Conservation (phyloP, 2,113 vertebrate genomes). For the Dissostichus mawsoni region DNA sequence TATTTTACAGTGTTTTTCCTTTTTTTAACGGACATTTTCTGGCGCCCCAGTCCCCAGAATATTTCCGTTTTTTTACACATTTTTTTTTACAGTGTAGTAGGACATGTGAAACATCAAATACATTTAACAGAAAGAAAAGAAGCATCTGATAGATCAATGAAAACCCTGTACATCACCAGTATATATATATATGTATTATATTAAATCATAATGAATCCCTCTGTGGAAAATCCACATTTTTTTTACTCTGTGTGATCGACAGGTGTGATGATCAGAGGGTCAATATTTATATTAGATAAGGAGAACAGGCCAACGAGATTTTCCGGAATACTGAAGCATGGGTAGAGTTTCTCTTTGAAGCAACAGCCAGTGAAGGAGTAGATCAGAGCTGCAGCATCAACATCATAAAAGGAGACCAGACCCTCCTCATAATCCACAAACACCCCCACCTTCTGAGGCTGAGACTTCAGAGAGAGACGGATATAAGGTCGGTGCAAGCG, state of each 20-base stretch:
- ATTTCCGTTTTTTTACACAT: no score
- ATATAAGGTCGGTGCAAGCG: not conserved
- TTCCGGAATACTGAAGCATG: not conserved
- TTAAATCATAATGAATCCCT: not conserved
- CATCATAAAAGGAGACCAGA: conserved; percentile 1
- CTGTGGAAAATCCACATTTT: not conserved
- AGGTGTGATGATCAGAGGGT: conserved; percentile 3
- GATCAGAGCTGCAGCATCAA: conserved; percentile 5
- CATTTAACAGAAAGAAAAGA: no score
- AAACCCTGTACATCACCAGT: no score
- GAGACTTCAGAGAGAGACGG: not conserved
- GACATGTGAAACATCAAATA: no score
- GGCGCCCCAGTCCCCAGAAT: no score
- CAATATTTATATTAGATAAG: no score
- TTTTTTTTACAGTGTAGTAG: no score
- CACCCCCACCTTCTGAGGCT: not conserved
- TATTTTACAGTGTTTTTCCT: no score
- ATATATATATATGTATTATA: not conserved
- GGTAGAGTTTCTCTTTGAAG: conserved; percentile 6
- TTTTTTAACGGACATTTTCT: no score
- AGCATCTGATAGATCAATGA: no score
- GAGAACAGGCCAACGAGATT: no score
- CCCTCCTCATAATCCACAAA: conserved; percentile 1
- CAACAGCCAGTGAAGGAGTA: not conserved
- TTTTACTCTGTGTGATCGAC: not conserved